A percentile compares a stretch with the other conserved stretches of the same genome.
Conservation (phyloP, 2,113 vertebrate species). For the Climacteris rufus region DNA sequence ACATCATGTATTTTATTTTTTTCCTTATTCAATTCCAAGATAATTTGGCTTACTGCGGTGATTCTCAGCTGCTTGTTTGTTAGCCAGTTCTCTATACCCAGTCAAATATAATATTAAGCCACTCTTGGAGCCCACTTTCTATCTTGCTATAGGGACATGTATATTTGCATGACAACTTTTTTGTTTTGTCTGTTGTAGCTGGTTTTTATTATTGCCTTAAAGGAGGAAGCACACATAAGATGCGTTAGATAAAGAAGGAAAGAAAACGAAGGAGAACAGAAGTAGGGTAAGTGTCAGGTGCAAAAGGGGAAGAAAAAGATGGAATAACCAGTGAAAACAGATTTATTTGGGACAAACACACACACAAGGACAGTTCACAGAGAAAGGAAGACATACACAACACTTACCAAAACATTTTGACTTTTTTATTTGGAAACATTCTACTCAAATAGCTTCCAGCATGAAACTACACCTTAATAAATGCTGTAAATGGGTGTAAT, state of each 20-base stretch:
- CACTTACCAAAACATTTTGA: background rate
- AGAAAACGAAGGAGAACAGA: background rate
- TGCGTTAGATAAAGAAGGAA: background rate
- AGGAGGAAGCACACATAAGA: background rate
- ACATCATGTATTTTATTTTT: background rate
- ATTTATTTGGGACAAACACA: background rate
- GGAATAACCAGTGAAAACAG: background rate
- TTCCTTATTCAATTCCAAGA: background rate
- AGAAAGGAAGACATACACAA: background rate
- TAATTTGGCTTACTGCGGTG: background rate
- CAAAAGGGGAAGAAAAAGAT: background rate
- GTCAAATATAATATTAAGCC: background rate
- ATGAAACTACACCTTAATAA: background rate
- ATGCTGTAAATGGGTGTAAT: background rate
- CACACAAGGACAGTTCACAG: background rate
- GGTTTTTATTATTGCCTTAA: background rate
- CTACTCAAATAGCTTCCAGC: background rate
- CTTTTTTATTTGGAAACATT: background rate
- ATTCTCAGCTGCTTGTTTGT: background rate
- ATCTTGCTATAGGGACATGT: fast-evolving
- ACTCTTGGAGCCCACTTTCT: background rate
- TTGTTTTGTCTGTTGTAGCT: background rate
- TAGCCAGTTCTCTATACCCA: background rate
- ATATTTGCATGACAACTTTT: background rate
- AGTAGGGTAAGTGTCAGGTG: background rate